phyloP scores from a whole-genome alignment of 1,140 invertebrate genomes.

The Reticulitermes speratus region DNA sequence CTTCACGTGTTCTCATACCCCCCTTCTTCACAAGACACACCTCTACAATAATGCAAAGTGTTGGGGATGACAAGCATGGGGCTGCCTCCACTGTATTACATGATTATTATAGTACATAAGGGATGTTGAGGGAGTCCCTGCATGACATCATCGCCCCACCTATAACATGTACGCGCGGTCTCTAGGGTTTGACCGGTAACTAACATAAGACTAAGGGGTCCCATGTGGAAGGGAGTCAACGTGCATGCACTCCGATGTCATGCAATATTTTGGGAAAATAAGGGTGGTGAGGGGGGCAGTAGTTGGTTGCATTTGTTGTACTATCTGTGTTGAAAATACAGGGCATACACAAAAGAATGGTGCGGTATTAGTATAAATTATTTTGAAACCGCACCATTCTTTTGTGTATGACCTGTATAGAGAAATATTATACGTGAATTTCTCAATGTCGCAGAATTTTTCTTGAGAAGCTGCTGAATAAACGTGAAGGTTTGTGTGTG shows the following conservation, averaged over 20 bases:
- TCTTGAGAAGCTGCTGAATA: too few relatives aligned
- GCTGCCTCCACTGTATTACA: background rate
- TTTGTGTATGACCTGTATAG: too few relatives aligned
- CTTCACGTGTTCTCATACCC: background rate
- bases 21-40: background rate
- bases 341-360: too few relatives aligned
- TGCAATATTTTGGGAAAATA: background rate
- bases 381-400: too few relatives aligned
- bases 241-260: background rate
- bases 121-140: constrained; percentile 3
- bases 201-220: background rate
- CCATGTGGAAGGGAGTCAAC: background rate
- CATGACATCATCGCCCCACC: background rate
- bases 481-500: too few relatives aligned
- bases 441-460: too few relatives aligned
- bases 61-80: background rate
- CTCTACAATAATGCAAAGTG: background rate
- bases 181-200: background rate
- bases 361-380: too few relatives aligned
- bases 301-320: background rate
- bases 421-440: too few relatives aligned
- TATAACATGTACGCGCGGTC: background rate
- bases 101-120: constrained; percentile 6
- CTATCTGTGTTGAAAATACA: background rate
- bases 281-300: too few relatives aligned